phyloP scores from a whole-genome alignment of 2,113 vertebrate genomes.

The Bufo gargarizans region DNA sequence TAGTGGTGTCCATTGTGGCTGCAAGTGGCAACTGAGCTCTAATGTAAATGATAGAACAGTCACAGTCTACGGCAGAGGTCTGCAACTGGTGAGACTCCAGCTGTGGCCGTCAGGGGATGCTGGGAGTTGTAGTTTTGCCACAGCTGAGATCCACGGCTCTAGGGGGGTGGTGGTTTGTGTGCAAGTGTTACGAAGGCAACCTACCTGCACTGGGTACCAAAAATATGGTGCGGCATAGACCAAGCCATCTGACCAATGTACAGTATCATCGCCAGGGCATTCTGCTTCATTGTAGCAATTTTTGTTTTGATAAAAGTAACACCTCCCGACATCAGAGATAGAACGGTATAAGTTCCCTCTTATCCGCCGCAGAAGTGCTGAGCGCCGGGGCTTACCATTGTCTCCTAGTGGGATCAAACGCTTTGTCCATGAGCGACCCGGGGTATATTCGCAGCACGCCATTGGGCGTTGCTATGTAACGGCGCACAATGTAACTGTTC shows the following conservation, averaged over 20 bases:
- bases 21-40: too few species aligned
- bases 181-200: too few species aligned
- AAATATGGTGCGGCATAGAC: too few species aligned
- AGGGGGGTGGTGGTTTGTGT: neutral
- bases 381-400: conserved; percentile 87
- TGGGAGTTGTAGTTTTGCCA: neutral
- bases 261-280: too few species aligned
- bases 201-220: too few species aligned
- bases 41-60: too few species aligned
- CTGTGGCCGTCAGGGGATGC: too few species aligned
- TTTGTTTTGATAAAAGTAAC: too few species aligned
- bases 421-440: conserved; percentile 99
- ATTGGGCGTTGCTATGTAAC: conserved; percentile 99
- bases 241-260: too few species aligned
- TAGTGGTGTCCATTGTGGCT: neutral
- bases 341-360: neutral
- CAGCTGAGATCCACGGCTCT: neutral
- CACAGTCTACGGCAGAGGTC: too few species aligned
- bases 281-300: too few species aligned
- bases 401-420: conserved; percentile 98
- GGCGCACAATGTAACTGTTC: conserved; percentile 98
- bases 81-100: too few species aligned
- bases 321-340: neutral
- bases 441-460: conserved; percentile 99
- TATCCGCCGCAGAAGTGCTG: neutral